Evolutionary conservation across 2,888 invertebrate species (phyloP).

Genomic region (Pseudococcus jackbeardsleyi): DNA sequence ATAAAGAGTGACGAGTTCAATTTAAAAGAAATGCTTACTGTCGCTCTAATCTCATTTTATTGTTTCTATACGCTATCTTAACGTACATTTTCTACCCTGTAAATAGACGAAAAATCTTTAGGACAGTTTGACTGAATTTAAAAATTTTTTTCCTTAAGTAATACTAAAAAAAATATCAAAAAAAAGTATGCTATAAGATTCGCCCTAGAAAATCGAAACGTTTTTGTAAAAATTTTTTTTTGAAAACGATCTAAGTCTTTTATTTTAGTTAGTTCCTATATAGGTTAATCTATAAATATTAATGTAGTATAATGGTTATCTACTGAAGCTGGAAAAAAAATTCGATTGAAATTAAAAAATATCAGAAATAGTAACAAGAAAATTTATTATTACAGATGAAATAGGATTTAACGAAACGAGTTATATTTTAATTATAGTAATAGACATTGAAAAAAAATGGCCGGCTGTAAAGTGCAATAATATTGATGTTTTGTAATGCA

Average conservation of each 20-base stretch:
- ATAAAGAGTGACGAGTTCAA: constrained; percentile 38
- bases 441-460: constrained; percentile 51
- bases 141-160: background rate
- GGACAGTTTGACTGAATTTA: constrained; percentile 40
- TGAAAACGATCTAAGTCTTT: constrained; percentile 50
- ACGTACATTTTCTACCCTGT: constrained; percentile 32
- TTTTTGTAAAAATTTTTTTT: constrained; percentile 31
- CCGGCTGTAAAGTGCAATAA: constrained; percentile 64
- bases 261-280: constrained; percentile 65
- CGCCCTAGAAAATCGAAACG: constrained; percentile 11
- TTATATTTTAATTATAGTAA: constrained; percentile 34
- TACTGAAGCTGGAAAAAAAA: background rate
- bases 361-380: background rate
- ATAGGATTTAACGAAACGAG: constrained; percentile 43
- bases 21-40: constrained; percentile 34
- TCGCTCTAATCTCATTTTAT: constrained; percentile 30
- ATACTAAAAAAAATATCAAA: constrained; percentile 5
- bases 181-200: constrained; percentile 24
- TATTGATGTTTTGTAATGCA: constrained; percentile 49
- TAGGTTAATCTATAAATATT: constrained; percentile 57
- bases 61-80: background rate
- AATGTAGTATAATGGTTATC: constrained; percentile 33
- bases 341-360: background rate
- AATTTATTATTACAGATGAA: background rate
- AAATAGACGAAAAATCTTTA: constrained; percentile 34